phyloP scores from a whole-genome alignment of 2,888 invertebrate genomes.

The Eupithecia tripunctaria region DNA sequence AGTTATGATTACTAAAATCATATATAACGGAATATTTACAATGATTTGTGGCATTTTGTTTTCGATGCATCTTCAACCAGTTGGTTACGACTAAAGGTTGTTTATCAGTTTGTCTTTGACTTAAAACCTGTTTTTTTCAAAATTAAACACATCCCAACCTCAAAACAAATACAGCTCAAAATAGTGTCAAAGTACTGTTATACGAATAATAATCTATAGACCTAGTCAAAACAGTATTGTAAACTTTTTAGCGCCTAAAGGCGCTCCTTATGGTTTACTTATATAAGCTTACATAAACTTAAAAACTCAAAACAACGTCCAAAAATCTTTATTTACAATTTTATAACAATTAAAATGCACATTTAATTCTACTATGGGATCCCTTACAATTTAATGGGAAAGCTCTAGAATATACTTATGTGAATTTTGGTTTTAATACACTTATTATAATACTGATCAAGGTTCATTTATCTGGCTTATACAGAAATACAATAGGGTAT shows the following conservation, averaged over 20 bases:
- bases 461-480: background rate
- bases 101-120: background rate
- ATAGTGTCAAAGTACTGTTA: constrained; percentile 34
- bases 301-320: constrained; percentile 51
- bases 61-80: no score
- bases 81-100: background rate
- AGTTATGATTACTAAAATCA: no score
- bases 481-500: no score
- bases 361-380: constrained; percentile 40
- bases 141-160: background rate
- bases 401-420: constrained; percentile 11
- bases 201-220: constrained; percentile 29
- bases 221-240: constrained; percentile 38
- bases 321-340: constrained; percentile 54
- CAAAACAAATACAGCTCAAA: constrained; percentile 7
- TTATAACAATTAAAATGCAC: constrained; percentile 50
- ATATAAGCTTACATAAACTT: constrained; percentile 14
- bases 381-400: constrained; percentile 36
- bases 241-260: constrained; percentile 36
- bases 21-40: no score
- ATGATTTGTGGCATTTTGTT: no score
- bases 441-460: no score
- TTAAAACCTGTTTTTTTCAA: no score
- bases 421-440: background rate
- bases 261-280: constrained; percentile 34